Conservation (phyloP, 1,140 invertebrate genomes). For the Tachypleus tridentatus region DNA sequence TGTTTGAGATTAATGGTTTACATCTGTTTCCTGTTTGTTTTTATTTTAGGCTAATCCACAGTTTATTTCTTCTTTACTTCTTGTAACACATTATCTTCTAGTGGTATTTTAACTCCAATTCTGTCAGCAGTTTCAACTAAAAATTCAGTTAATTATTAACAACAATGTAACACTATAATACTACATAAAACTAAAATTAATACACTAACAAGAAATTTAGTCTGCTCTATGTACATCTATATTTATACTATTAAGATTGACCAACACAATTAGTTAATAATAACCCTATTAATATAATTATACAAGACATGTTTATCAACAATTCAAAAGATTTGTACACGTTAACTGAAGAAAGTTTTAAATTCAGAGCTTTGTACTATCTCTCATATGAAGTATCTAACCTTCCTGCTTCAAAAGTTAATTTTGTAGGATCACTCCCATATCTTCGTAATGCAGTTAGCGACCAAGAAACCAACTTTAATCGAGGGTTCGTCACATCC, state of each 20-base stretch:
- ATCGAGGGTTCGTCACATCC: constrained; percentile 26
- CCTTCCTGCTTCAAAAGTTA: constrained; percentile 32
- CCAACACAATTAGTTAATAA: not conserved
- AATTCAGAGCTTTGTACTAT: not conserved
- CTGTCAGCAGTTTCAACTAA: no score
- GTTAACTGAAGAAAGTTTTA: not conserved
- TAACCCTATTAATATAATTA: not conserved
- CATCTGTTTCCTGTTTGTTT: no score
- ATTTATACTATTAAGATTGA: not conserved
- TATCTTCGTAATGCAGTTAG: constrained; percentile 29
- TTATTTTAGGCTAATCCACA: no score
- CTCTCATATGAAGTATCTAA: constrained; percentile 11
- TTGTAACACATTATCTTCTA: no score
- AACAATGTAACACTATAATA: no score
- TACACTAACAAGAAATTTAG: no score
- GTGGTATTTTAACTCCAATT: no score
- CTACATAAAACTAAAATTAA: no score
- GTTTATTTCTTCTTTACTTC: no score
- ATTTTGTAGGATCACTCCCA: constrained; percentile 30
- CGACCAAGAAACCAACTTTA: constrained; percentile 29
- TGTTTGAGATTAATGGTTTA: no score
- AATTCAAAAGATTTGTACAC: not conserved
- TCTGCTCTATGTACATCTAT: no score
- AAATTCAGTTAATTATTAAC: no score
- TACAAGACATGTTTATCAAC: not conserved